Evolutionary conservation across 2,888 invertebrate genomes (phyloP).

Genomic region (Nowickia ferox): DNA sequence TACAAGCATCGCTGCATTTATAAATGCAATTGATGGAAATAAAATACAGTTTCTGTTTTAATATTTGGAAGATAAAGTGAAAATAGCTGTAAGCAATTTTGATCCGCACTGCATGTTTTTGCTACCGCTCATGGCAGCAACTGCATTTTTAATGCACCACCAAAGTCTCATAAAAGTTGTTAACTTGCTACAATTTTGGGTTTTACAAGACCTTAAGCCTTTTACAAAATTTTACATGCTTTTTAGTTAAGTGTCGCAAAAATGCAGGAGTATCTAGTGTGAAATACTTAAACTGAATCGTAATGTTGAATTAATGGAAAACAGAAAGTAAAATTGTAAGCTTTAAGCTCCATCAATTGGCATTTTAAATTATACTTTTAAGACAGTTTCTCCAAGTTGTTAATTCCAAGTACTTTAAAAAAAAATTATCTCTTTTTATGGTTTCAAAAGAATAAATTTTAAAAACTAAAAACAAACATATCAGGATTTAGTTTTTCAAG

Average conservation of each 20-base stretch:
- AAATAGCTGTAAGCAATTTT: conserved; percentile 45
- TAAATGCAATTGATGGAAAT: no score
- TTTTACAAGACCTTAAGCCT: conserved; percentile 10
- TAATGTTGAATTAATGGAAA: neutral
- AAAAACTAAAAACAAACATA: no score
- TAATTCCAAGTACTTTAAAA: no score
- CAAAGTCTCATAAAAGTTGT: no score
- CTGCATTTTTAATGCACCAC: neutral
- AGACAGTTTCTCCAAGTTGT: no score
- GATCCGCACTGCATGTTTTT: conserved; percentile 12
- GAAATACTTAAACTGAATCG: neutral
- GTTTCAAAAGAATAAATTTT: no score
- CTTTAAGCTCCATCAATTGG: no score
- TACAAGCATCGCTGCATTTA: no score
- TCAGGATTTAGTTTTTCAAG: no score
- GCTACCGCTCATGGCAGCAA: neutral
- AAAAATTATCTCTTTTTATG: no score
- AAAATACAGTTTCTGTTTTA: neutral
- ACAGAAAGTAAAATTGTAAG: no score
- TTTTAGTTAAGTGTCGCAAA: neutral
- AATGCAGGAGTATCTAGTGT: neutral
- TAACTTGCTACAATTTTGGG: neutral
- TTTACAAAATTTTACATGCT: neutral
- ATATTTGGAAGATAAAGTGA: conserved; percentile 33
- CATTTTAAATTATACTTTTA: no score